phyloP scores from a whole-genome alignment of 2,797 vertebrate genomes.

The Sebastes oblongus region DNA sequence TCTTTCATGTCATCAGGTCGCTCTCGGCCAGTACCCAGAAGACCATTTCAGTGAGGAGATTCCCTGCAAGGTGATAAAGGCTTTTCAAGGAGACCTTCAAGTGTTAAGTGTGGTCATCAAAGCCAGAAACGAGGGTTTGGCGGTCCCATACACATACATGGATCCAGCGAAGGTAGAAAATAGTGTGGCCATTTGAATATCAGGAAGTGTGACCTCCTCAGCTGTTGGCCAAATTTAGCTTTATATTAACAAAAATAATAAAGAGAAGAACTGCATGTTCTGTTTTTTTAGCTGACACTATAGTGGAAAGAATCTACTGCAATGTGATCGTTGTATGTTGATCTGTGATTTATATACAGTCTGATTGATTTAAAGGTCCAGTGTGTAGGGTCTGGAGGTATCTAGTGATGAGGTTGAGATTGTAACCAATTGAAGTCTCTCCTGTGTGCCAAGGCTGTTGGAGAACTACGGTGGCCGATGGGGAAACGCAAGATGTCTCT shows the following conservation, averaged over 20 bases:
- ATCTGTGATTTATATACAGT: background rate
- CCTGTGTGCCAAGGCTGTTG: too few species aligned
- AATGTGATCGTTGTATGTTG: background rate
- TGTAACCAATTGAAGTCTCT: too few species aligned
- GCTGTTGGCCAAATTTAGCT: background rate
- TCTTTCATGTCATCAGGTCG: slow-evolving; percentile 19
- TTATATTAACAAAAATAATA: background rate
- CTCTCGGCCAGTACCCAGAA: slow-evolving; percentile 43
- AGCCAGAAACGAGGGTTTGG: slow-evolving; percentile 41
- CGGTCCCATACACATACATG: slow-evolving; percentile 60
- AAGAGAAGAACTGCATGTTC: background rate
- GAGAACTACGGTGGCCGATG: too few species aligned
- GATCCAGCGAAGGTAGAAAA: slow-evolving; percentile 57
- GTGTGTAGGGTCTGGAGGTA: too few species aligned
- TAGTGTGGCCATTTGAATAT: slow-evolving; percentile 62
- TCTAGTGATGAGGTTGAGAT: too few species aligned
- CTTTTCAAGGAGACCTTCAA: slow-evolving; percentile 44
- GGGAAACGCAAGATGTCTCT: too few species aligned
- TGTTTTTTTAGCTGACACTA: background rate
- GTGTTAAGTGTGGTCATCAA: slow-evolving; percentile 28
- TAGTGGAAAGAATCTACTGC: too few species aligned
- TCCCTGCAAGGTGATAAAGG: slow-evolving; percentile 23
- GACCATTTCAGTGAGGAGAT: slow-evolving; percentile 52
- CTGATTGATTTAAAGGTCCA: background rate
- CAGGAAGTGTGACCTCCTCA: background rate